A percentile compares a stretch with the other conserved stretches of the same genome.
phyloP scores from a whole-genome alignment of 2,113 vertebrate species.

The Eulemur rufifrons region DNA sequence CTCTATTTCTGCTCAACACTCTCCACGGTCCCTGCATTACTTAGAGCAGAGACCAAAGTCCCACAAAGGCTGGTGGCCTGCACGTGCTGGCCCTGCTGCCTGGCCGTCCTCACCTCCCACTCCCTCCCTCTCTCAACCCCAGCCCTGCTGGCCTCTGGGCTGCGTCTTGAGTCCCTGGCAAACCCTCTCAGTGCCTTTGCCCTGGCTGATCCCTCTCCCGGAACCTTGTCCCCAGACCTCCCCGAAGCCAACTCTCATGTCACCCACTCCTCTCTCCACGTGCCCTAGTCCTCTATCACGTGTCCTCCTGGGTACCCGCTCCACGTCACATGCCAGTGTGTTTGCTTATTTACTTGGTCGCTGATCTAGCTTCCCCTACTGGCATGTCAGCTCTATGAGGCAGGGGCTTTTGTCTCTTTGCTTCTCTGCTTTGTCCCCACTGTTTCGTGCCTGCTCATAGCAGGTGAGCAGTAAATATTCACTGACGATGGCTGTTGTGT shows the following conservation, averaged over 20 bases:
- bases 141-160: neutral
- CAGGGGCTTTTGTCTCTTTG: neutral
- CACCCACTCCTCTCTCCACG: fast-evolving
- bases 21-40: neutral
- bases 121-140: neutral
- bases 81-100: fast-evolving
- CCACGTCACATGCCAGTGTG: neutral
- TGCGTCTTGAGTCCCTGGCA: neutral
- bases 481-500: neutral
- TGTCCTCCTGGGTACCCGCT: neutral
- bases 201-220: neutral
- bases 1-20: neutral
- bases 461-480: too few species aligned
- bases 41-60: neutral
- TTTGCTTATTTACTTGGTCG: neutral
- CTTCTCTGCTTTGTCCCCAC: neutral
- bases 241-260: neutral
- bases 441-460: neutral
- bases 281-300: fast-evolving
- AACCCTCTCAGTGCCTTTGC: neutral
- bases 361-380: neutral
- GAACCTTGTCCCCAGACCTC: neutral
- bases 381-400: neutral
- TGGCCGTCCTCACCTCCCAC: fast-evolving
- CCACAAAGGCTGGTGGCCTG: neutral